phyloP scores from a whole-genome alignment of 2,797 vertebrate genomes.

The Xyrichtys novacula region DNA sequence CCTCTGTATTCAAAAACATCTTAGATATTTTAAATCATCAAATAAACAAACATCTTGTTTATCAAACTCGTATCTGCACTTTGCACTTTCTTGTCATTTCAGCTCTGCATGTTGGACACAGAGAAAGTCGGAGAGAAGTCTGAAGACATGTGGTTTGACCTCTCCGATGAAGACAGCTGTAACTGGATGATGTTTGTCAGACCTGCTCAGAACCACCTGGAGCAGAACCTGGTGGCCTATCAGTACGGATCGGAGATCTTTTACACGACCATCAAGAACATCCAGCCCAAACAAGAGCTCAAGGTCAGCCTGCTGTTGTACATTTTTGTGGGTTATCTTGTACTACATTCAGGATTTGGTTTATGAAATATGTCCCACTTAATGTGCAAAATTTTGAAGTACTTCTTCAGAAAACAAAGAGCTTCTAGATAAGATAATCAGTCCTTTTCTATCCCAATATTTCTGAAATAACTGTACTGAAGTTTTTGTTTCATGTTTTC shows the following conservation, averaged over 20 bases:
- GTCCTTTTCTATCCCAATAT: too few species aligned
- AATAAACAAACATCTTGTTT: neutral
- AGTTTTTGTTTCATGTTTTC: neutral
- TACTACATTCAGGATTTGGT: neutral
- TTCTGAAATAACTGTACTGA: neutral
- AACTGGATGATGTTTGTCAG: constrained; percentile 99
- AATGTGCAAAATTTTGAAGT: neutral
- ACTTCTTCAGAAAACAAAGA: too few species aligned
- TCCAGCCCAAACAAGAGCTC: constrained; percentile 98
- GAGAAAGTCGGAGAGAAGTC: constrained; percentile 90
- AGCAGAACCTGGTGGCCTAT: constrained; percentile 98
- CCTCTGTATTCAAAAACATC: too few species aligned
- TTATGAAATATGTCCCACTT: neutral
- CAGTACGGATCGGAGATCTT: constrained; percentile 97
- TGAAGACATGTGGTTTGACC: constrained; percentile 93
- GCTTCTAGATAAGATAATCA: too few species aligned
- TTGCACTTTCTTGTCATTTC: neutral
- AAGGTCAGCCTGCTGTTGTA: constrained; percentile 84
- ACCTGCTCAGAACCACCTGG: constrained; percentile 96
- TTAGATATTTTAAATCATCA: neutral
- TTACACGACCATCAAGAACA: constrained; percentile 98
- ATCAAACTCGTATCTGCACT: too few species aligned
- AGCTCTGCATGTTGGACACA: constrained; percentile 87
- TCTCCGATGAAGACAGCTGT: constrained; percentile 95
- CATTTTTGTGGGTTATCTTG: neutral